These are phyloP conservation scores for Charanyca ferruginea DNA, from an alignment of 2,888 invertebrate species.

Conservation along the genomic window DNA sequence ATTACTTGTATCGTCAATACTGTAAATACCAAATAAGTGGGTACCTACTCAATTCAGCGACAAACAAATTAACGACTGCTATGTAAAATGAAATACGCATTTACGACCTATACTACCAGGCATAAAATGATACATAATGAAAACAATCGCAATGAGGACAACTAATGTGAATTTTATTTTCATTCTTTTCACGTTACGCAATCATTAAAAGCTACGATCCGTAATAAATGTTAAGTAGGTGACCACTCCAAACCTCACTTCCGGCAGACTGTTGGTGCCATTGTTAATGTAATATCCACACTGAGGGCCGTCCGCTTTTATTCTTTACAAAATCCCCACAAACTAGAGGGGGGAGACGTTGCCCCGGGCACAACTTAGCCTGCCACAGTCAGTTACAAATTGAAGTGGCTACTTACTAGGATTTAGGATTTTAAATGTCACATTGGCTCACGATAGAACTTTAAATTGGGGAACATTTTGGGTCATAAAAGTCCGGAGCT, in stretches of 20 bases:
- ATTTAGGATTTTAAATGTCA: conserved; percentile 82
- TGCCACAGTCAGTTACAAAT: conserved; percentile 84
- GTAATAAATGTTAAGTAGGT: conserved; percentile 66
- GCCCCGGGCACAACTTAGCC: conserved; percentile 78
- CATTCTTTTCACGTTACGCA: conserved; percentile 50
- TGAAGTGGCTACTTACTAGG: conserved; percentile 82
- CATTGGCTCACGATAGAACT: conserved; percentile 73
- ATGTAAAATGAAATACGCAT: conserved; percentile 23
- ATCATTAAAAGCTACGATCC: conserved; percentile 59
- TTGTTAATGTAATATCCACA: conserved; percentile 68
- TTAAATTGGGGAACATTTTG: conserved; percentile 75
- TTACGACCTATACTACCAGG: neutral
- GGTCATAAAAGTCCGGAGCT: conserved; percentile 65
- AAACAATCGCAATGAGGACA: conserved; percentile 45
- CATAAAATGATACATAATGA: conserved; percentile 21
- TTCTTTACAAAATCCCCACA: conserved; percentile 69
- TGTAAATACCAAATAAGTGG: conserved; percentile 4
- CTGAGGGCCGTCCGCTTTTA: conserved; percentile 62
- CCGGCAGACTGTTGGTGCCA: conserved; percentile 58
- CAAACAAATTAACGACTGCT: conserved; percentile 6
- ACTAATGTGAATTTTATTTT: conserved; percentile 55
- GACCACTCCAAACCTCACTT: conserved; percentile 62
- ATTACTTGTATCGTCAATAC: too few species aligned
- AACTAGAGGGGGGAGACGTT: conserved; percentile 86
- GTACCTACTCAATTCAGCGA: neutral